Percentiles rank a stretch among this genome's conserved stretches.
Evolutionary conservation across 1,140 invertebrate genomes (phyloP).

Genomic region (Cataglyphis hispanica): DNA sequence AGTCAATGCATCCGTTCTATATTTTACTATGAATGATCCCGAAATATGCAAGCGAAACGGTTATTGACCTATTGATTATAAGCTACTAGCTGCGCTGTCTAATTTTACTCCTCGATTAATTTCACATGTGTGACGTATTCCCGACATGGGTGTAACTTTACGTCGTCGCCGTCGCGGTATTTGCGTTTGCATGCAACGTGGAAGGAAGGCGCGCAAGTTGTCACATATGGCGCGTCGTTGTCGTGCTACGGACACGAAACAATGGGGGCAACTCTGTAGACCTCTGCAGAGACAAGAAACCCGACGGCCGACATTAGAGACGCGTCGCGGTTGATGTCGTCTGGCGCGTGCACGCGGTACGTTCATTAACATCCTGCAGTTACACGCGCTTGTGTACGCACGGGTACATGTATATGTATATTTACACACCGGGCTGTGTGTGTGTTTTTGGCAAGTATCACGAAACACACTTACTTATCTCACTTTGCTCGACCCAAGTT

Average conservation of each 20-base stretch:
- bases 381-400: neutral
- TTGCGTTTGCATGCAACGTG: constrained; percentile 43
- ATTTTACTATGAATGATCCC: neutral
- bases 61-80: constrained; percentile 21
- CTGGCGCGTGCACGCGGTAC: constrained; percentile 50
- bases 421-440: constrained; percentile 7
- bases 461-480: constrained; percentile 60
- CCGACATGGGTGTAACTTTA: constrained; percentile 32
- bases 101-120: constrained; percentile 44
- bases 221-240: constrained; percentile 56
- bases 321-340: constrained; percentile 63
- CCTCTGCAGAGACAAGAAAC: constrained; percentile 68
- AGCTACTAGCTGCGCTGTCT: constrained; percentile 3
- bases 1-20: too few relatives aligned
- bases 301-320: constrained; percentile 67
- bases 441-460: constrained; percentile 45
- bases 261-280: constrained; percentile 52
- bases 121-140: constrained; percentile 39
- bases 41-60: neutral
- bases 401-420: constrained; percentile 55
- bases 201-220: constrained; percentile 22
- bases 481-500: constrained; percentile 36
- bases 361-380: constrained; percentile 62
- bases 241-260: constrained; percentile 64
- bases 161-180: constrained; percentile 11